phyloP scores from a whole-genome alignment of 2,888 invertebrate species.

The Acrobasis repandana region DNA sequence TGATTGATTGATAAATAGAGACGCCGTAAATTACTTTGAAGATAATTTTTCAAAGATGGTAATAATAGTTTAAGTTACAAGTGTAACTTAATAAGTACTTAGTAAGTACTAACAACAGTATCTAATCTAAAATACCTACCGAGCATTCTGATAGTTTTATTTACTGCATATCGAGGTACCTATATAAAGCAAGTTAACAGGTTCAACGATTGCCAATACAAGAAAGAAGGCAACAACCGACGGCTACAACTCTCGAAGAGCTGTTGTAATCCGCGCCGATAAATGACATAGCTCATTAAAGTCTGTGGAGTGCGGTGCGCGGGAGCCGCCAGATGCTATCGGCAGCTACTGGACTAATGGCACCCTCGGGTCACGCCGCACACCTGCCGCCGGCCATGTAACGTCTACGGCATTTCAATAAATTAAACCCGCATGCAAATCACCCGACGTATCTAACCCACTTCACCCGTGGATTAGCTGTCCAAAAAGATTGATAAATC shows the following conservation, averaged over 20 bases:
- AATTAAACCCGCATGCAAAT: slow-evolving; percentile 39
- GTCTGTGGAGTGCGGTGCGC: slow-evolving; percentile 71
- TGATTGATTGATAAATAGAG: no score
- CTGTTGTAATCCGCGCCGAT: slow-evolving; percentile 60
- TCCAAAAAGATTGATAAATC: slow-evolving; percentile 63
- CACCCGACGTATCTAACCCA: slow-evolving; percentile 37
- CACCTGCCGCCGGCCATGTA: slow-evolving; percentile 33
- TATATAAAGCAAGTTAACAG: no score
- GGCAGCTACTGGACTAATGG: slow-evolving; percentile 64
- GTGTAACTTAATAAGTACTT: no score
- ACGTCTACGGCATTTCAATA: slow-evolving; percentile 37
- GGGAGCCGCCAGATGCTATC: slow-evolving; percentile 72
- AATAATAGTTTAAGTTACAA: no score
- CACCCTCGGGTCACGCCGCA: slow-evolving; percentile 53
- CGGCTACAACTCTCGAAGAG: slow-evolving; percentile 34
- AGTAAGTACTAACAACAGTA: no score
- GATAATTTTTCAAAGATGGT: no score
- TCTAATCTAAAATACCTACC: no score
- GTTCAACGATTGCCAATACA: background rate
- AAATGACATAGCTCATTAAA: slow-evolving; percentile 73
- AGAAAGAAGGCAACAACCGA: background rate
- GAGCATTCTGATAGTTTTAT: no score
- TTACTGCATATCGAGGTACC: no score
- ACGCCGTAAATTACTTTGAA: no score
- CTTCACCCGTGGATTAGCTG: slow-evolving; percentile 39